Evolutionary conservation across 2,888 invertebrate species (phyloP).

Genomic region (Sphecodes monilicornis): DNA sequence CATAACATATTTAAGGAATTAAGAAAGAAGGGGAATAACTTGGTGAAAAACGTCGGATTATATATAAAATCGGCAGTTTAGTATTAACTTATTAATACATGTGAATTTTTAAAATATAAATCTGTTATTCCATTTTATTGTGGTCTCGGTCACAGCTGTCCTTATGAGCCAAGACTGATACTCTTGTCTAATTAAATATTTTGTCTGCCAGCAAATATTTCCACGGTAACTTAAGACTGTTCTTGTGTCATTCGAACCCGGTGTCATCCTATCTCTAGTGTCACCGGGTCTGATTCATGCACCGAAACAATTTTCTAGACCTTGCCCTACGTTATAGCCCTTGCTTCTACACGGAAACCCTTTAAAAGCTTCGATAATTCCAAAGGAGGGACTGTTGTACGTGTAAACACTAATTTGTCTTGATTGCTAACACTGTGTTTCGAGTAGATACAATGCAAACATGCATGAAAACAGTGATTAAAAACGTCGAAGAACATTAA

Average conservation of each 20-base stretch:
- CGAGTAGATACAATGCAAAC: neutral
- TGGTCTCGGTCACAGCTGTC: neutral
- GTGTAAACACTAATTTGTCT: neutral
- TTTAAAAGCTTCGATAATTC: slow-evolving; percentile 3
- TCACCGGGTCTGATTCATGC: slow-evolving; percentile 8
- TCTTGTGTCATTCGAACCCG: neutral
- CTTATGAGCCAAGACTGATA: neutral
- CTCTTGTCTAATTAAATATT: slow-evolving; percentile 12
- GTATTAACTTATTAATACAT: no score
- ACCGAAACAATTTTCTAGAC: slow-evolving; percentile 13
- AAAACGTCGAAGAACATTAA: neutral
- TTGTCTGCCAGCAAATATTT: slow-evolving; percentile 6
- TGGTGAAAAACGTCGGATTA: no score
- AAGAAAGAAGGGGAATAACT: no score
- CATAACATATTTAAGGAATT: no score
- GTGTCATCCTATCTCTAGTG: neutral
- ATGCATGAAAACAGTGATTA: neutral
- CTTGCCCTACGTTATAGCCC: slow-evolving; percentile 3
- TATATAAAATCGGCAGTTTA: no score
- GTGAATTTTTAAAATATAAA: no score
- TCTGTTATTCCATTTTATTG: neutral
- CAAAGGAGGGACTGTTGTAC: neutral
- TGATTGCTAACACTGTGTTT: neutral
- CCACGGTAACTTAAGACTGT: slow-evolving; percentile 17
- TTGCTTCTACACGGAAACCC: neutral